These are phyloP conservation scores for Harpagifer antarcticus DNA, from an alignment of 2,797 vertebrate species.

Conservation along the genomic window DNA sequence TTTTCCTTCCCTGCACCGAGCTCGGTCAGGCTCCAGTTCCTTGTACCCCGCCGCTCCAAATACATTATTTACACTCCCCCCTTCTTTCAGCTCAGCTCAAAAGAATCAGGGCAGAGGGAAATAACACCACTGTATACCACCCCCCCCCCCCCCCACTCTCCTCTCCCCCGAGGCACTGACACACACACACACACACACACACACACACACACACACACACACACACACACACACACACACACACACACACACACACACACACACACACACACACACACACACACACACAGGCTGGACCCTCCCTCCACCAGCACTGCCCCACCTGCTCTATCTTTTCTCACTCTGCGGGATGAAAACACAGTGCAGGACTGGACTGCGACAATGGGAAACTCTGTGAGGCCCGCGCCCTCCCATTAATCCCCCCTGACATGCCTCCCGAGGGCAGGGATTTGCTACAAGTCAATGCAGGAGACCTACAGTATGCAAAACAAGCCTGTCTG, in stretches of 20 bases:
- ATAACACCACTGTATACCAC: constrained; percentile 76
- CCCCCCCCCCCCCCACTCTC: neutral
- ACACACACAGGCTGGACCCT: constrained; percentile 41
- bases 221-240: constrained; percentile 48
- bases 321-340: constrained; percentile 75
- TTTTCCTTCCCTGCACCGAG: constrained; percentile 40
- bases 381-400: constrained; percentile 85
- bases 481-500: constrained; percentile 83
- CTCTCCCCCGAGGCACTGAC: constrained; percentile 1
- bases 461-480: constrained; percentile 82
- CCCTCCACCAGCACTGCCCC: constrained; percentile 52
- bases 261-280: neutral
- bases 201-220: constrained; percentile 50
- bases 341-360: constrained; percentile 77
- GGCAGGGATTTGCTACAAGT: constrained; percentile 85
- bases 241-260: constrained; percentile 25
- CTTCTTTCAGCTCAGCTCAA: constrained; percentile 69
- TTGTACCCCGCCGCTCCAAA: constrained; percentile 65
- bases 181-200: constrained; percentile 51
- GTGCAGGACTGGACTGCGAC: constrained; percentile 79
- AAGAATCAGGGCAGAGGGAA: constrained; percentile 83
- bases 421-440: constrained; percentile 84
- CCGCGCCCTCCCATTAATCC: constrained; percentile 83
- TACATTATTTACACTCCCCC: constrained; percentile 82
- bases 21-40: constrained; percentile 61